These are phyloP conservation scores for Calidris pygmaea DNA, from an alignment of 2,113 vertebrate genomes.

Conservation along the genomic window DNA sequence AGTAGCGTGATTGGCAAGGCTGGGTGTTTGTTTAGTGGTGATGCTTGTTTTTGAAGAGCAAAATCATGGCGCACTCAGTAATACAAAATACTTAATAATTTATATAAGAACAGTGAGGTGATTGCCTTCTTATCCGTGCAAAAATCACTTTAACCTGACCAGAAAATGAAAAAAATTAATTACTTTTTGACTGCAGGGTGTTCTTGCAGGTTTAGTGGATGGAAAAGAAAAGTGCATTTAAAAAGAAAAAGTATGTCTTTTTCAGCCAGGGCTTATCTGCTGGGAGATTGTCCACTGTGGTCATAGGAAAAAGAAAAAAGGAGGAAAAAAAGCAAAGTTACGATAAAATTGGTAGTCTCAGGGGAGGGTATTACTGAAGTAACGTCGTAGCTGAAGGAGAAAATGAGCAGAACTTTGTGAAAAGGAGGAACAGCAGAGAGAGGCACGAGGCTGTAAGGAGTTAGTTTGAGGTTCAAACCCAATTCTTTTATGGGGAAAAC, in stretches of 20 bases:
- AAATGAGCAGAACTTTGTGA: not conserved
- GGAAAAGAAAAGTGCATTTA: not conserved
- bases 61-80: not conserved
- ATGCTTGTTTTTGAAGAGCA: not conserved
- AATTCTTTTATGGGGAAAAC: not conserved
- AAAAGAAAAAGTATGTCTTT: not conserved
- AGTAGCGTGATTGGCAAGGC: not conserved
- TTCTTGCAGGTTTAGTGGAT: not conserved
- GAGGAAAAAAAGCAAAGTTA: not conserved
- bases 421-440: not conserved
- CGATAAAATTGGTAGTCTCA: not conserved
- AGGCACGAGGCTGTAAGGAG: not conserved
- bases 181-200: not conserved
- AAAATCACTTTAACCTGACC: not conserved
- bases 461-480: not conserved
- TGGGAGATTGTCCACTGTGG: not conserved
- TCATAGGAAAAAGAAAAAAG: not conserved
- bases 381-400: not conserved
- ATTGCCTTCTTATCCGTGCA: too few relatives aligned
- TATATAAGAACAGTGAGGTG: not conserved
- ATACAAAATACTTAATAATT: not conserved
- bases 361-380: not conserved
- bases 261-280: constrained; percentile 24
- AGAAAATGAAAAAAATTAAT: not conserved
- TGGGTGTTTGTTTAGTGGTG: constrained; percentile 1